phyloP scores from a whole-genome alignment of 2,797 vertebrate genomes.

The Limnodromus scolopaceus region DNA sequence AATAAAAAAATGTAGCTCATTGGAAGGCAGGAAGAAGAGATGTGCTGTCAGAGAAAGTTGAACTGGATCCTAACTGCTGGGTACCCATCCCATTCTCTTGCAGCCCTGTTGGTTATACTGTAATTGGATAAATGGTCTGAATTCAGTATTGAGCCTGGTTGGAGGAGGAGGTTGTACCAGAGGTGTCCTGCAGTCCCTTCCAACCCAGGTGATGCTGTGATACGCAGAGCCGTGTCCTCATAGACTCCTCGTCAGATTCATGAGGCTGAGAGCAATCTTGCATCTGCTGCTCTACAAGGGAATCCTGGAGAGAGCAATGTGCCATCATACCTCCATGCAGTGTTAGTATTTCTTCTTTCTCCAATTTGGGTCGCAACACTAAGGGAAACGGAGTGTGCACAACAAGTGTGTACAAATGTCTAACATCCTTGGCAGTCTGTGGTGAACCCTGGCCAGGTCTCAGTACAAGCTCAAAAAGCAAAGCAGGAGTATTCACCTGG shows the following conservation, averaged over 20 bases:
- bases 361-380: not conserved
- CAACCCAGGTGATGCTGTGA: not conserved
- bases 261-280: not conserved
- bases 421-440: not conserved
- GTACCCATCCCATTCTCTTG: not conserved
- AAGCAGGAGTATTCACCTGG: not conserved
- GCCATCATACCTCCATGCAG: not conserved
- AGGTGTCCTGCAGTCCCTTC: not conserved
- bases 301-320: not conserved
- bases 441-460: not conserved
- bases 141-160: not conserved
- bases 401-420: not conserved
- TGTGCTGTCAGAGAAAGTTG: not conserved
- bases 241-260: not conserved
- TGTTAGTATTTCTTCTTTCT: not conserved
- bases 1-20: not conserved
- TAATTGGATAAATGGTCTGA: not conserved
- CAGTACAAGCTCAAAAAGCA: not conserved
- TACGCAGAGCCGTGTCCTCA: accelerated
- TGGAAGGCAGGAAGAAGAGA: not conserved
- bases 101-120: not conserved
- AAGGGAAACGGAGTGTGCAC: not conserved
- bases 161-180: not conserved
- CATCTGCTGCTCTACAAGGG: not conserved
- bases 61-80: not conserved